Evolutionary conservation across 2,113 vertebrate species (phyloP).

Genomic region (Mugil cephalus): DNA sequence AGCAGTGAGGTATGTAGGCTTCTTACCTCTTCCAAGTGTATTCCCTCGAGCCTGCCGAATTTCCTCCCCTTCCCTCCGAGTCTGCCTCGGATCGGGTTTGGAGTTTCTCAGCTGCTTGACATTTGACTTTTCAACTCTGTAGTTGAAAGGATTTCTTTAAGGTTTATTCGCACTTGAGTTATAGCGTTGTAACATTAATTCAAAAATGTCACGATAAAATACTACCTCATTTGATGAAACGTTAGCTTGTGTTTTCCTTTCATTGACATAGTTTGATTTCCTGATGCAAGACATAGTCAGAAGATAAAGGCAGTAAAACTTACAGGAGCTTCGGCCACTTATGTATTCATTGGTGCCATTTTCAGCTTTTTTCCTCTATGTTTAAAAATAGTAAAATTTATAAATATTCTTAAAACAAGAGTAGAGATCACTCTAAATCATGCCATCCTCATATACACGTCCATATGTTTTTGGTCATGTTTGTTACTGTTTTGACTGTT

Average conservation of each 20-base stretch:
- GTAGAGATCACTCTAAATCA: too few relatives aligned
- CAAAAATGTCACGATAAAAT: not conserved
- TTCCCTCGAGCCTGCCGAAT: slow-evolving; percentile 45
- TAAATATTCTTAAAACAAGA: too few relatives aligned
- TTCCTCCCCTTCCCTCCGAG: slow-evolving; percentile 21
- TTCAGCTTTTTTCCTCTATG: too few relatives aligned
- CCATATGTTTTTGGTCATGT: too few relatives aligned
- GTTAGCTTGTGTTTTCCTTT: not conserved
- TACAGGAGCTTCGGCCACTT: too few relatives aligned
- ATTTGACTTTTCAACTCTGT: slow-evolving; percentile 17
- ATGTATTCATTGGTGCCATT: too few relatives aligned
- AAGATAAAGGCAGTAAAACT: too few relatives aligned
- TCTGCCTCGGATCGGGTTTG: slow-evolving; percentile 53
- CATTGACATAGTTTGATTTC: too few relatives aligned
- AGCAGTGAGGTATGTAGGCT: slow-evolving; percentile 51
- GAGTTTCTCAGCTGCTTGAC: slow-evolving; percentile 38
- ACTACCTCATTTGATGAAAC: not conserved
- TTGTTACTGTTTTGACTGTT: too few relatives aligned
- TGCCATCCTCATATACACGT: too few relatives aligned
- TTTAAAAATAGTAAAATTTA: too few relatives aligned
- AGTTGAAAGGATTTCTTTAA: slow-evolving; percentile 11
- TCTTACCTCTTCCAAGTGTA: slow-evolving; percentile 50
- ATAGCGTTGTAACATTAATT: not conserved
- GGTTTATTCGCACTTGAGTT: slow-evolving; percentile 11
- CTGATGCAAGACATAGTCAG: too few relatives aligned